Evolutionary conservation across 2,888 invertebrate genomes (phyloP), one percentile per base, ranked within the genome.

Genomic region (Agriopis leucophaearia): DNA sequence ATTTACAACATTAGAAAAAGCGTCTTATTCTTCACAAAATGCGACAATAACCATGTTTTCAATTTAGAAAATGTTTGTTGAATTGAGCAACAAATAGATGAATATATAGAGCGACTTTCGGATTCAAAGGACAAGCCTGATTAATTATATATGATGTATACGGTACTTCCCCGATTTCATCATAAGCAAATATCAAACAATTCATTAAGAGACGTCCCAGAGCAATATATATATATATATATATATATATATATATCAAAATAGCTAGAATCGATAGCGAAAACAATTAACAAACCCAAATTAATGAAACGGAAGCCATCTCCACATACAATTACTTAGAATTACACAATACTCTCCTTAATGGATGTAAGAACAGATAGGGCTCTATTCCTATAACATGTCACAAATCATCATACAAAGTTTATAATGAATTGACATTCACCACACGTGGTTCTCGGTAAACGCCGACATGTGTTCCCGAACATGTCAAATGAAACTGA

Each of bases 351-450:
- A 89, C 80, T 80, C 81, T 81, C 84, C 86, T 89, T 89, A 90
- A 88, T 86, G 84, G 83, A 77, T 83, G 83, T 80, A 81, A 83
- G 82, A 88, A 91, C 89, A 91, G 89, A 90, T 88, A 92, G 84
- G 82, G 84, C 87, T 85, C 88, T 91, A 89, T 92, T 86, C 84
- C 87, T 86, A 90, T 91, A 91, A 90, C 90, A 90, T 90, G 92
- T 92, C 92, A 92, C 92, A 92, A 92, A 93, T 92, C 92, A 92
- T 93, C 91, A 87, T 89, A 90, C 90, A 89, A 93, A 93, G 90
- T 93, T 92, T 91, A 87, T 93, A 92, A 93, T 92, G 91, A 92
- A 93, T 92, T 93, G 93, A 92, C 91, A 93, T 93, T 92, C 92
- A 82, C 81, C 87, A 90, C 93, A 93, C 91, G 91, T 92, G 93